Conservation (phyloP, 2,113 vertebrate genomes). For the Dromiciops gliroides region DNA sequence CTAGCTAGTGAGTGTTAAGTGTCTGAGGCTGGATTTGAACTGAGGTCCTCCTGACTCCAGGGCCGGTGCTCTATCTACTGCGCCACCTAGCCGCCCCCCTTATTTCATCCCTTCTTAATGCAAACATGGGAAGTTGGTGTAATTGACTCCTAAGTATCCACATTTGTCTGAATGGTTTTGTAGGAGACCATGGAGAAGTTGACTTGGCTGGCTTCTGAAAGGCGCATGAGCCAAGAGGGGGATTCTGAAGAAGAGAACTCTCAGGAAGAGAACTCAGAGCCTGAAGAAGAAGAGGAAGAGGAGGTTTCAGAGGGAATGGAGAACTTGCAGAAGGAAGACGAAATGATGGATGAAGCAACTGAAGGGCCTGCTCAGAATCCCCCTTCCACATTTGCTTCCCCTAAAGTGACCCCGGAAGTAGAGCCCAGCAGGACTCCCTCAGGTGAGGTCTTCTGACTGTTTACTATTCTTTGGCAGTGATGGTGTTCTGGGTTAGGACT, state of each 20-base stretch:
- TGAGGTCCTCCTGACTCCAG: no score
- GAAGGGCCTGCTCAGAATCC: conserved; percentile 82
- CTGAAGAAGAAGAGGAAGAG: conserved; percentile 94
- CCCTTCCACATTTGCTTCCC: conserved; percentile 61
- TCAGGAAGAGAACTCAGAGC: conserved; percentile 92
- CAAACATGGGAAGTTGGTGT: no score
- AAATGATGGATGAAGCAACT: conserved; percentile 69
- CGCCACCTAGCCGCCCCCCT: no score
- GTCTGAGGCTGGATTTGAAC: no score
- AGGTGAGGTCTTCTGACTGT: conserved; percentile 66
- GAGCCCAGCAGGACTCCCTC: conserved; percentile 74
- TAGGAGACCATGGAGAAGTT: conserved; percentile 98
- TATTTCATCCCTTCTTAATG: neutral
- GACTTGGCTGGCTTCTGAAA: conserved; percentile 95
- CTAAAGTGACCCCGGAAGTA: conserved; percentile 78
- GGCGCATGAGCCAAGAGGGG: conserved; percentile 90
- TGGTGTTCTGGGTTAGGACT: no score
- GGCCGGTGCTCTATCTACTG: no score
- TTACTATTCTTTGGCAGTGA: neutral
- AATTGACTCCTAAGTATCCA: neutral
- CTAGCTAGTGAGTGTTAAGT: no score
- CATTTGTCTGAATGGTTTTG: conserved; percentile 24
- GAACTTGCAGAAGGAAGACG: conserved; percentile 86
- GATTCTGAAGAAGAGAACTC: conserved; percentile 98
- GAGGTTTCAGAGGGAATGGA: conserved; percentile 84